These are phyloP conservation scores for Melolontha melolontha DNA, from an alignment of 2,888 invertebrate genomes.

Conservation along the genomic window DNA sequence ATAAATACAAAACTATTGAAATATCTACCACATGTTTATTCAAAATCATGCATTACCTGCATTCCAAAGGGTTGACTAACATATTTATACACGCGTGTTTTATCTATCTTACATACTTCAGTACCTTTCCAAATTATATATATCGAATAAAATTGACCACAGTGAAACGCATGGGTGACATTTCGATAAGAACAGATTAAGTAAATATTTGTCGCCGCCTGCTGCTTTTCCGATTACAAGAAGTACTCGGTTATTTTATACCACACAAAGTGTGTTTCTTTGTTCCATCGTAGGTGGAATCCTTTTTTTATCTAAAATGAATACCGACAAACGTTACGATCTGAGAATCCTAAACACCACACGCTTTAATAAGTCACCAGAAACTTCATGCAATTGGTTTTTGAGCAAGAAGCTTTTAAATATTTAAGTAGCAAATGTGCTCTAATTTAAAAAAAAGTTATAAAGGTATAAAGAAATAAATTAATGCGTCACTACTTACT, in stretches of 20 bases:
- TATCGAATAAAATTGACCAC: slow-evolving; percentile 11
- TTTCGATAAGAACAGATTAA: slow-evolving; percentile 36
- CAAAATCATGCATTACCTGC: slow-evolving; percentile 4
- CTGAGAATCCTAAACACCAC: slow-evolving; percentile 23
- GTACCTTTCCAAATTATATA: slow-evolving; percentile 11
- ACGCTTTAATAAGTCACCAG: too few species aligned
- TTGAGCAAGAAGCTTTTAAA: too few species aligned
- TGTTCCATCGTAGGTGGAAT: slow-evolving; percentile 34
- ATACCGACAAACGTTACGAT: slow-evolving; percentile 22
- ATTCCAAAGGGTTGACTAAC: slow-evolving; percentile 35
- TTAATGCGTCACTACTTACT: too few species aligned
- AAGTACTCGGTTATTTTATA: slow-evolving; percentile 23
- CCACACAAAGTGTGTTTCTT: slow-evolving; percentile 41
- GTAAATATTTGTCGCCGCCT: slow-evolving; percentile 37
- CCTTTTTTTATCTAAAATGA: slow-evolving; percentile 31
- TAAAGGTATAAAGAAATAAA: too few species aligned
- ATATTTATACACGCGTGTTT: slow-evolving; percentile 10
- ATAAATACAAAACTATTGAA: too few species aligned
- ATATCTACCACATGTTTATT: slow-evolving; percentile 3
- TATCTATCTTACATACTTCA: slow-evolving; percentile 22
- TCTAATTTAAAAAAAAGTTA: too few species aligned
- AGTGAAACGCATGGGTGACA: slow-evolving; percentile 26
- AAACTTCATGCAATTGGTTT: too few species aligned
- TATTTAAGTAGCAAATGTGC: too few species aligned
- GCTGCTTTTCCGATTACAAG: slow-evolving; percentile 32